Percentiles rank a stretch among this genome's conserved stretches.
Evolutionary conservation across 2,113 vertebrate species (phyloP).

Genomic region (Pheucticus melanocephalus): DNA sequence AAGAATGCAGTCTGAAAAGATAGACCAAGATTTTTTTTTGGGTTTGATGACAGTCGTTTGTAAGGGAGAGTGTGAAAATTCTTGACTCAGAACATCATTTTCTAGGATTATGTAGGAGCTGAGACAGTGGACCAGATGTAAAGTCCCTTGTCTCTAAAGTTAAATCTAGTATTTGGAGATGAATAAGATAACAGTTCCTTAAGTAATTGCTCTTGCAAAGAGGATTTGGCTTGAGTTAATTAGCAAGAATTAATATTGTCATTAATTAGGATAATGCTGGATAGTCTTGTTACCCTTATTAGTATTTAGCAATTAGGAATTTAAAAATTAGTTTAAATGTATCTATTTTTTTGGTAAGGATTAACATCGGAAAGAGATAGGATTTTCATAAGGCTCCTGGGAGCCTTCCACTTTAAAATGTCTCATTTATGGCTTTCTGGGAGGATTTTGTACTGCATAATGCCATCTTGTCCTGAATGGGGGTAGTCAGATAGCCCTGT

Average conservation of each 20-base stretch:
- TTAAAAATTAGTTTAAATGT: background rate
- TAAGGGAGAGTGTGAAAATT: conserved; percentile 52
- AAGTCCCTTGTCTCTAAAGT: background rate
- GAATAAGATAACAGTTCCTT: background rate
- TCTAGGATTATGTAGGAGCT: background rate
- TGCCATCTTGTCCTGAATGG: background rate
- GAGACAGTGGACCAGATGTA: background rate
- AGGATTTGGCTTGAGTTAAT: conserved; percentile 21
- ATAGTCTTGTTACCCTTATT: background rate
- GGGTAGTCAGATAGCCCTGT: background rate
- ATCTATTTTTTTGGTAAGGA: background rate
- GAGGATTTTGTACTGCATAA: background rate
- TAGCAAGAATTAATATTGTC: background rate
- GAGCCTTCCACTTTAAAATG: background rate
- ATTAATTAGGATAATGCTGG: background rate
- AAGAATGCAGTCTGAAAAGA: conserved; percentile 58
- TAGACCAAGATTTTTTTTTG: conserved; percentile 28
- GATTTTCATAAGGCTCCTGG: background rate
- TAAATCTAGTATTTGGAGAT: background rate
- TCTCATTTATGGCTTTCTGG: background rate
- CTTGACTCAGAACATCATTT: background rate
- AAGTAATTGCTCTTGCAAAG: background rate
- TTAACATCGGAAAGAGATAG: background rate
- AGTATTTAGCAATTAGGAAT: background rate
- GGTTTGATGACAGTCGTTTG: background rate